Percentiles rank a stretch among this genome's conserved stretches.
phyloP scores from a whole-genome alignment of 2,113 vertebrate species.

The Hemiscyllium ocellatum region DNA sequence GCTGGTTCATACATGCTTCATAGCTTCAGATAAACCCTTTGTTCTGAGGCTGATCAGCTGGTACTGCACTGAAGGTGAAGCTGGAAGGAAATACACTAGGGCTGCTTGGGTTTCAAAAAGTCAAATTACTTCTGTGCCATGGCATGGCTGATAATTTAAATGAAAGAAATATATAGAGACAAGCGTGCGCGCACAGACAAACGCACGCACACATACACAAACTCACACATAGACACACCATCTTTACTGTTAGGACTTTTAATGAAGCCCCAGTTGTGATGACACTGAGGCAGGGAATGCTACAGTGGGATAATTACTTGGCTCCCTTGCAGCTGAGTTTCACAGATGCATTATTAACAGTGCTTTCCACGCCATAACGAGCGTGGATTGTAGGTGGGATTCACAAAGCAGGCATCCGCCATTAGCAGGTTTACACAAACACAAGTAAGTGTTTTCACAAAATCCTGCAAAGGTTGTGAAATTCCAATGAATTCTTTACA shows the following conservation, averaged over 20 bases:
- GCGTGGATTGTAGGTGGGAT: conserved; percentile 74
- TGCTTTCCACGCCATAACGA: conserved; percentile 75
- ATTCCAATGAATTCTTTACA: conserved; percentile 68
- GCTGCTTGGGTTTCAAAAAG: conserved; percentile 76
- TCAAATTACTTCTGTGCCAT: conserved; percentile 86
- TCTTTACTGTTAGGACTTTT: conserved; percentile 80
- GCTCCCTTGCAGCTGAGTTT: conserved; percentile 98
- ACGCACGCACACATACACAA: neutral
- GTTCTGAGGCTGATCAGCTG: conserved; percentile 80
- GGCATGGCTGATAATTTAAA: conserved; percentile 78
- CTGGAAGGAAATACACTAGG: conserved; percentile 75
- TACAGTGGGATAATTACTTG: conserved; percentile 97
- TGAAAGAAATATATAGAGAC: conserved; percentile 59
- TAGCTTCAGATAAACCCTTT: conserved; percentile 81
- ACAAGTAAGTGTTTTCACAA: conserved; percentile 82
- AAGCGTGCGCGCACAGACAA: neutral
- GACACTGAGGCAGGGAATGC: conserved; percentile 78
- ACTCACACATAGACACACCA: conserved; percentile 59
- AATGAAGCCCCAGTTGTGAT: conserved; percentile 98
- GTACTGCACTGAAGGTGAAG: conserved; percentile 65
- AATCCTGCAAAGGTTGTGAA: conserved; percentile 74
- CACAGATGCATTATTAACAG: conserved; percentile 97
- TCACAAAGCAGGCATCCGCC: conserved; percentile 82
- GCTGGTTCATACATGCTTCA: conserved; percentile 78
- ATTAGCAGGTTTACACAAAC: conserved; percentile 89